Evolutionary conservation across 2,797 vertebrate species (phyloP).

Genomic region (Hoplostethus atlanticus): DNA sequence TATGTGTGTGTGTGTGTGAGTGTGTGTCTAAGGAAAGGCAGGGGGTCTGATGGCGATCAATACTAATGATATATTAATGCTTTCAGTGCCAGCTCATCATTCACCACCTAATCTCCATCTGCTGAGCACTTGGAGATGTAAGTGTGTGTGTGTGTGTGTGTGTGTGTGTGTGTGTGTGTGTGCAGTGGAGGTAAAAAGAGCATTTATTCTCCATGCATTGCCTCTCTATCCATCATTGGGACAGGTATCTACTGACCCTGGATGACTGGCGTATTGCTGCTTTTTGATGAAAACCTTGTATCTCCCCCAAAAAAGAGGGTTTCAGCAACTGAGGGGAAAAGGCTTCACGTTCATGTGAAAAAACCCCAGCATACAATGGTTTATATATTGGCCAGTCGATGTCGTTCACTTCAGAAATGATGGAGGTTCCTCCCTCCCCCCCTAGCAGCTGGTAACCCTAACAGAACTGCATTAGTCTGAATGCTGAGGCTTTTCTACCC

Average conservation of each 20-base stretch:
- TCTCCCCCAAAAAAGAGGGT: constrained; percentile 31
- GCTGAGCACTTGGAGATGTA: constrained; percentile 40
- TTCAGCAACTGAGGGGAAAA: background rate
- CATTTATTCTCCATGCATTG: constrained; percentile 64
- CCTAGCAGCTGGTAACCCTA: no score
- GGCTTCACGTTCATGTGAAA: no score
- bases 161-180: constrained; percentile 25
- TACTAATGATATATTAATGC: constrained; percentile 96
- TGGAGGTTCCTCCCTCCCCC: no score
- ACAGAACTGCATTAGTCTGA: no score
- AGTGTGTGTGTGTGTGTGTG: constrained; percentile 32
- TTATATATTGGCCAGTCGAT: no score
- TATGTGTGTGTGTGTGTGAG: constrained; percentile 17
- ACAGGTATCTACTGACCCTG: constrained; percentile 67
- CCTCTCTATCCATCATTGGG: constrained; percentile 77
- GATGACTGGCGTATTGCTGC: constrained; percentile 47
- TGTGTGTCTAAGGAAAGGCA: constrained; percentile 41
- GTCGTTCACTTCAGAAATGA: no score
- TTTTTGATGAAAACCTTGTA: constrained; percentile 53
- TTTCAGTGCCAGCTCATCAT: constrained; percentile 86
- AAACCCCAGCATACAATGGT: no score
- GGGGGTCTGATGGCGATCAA: constrained; percentile 88
- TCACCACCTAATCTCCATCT: constrained; percentile 78
- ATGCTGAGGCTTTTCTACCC: no score
- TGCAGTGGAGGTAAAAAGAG: constrained; percentile 43